Conservation (phyloP, 2,113 vertebrate species). For the Spermophilus dauricus region DNA sequence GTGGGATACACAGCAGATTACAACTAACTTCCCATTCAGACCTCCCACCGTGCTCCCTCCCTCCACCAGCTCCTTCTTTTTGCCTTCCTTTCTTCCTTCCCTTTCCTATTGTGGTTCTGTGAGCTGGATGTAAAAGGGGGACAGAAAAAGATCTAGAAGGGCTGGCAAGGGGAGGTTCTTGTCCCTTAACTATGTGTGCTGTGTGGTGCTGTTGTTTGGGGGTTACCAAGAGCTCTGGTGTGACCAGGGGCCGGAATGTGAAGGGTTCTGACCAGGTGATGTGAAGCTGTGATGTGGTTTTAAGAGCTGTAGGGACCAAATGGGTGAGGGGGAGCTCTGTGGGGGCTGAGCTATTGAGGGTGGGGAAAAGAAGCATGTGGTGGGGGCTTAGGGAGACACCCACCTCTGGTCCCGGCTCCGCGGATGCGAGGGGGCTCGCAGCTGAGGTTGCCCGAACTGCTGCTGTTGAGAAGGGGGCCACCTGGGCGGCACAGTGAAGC, state of each 20-base stretch:
- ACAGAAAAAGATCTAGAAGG: background rate
- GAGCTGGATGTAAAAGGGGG: background rate
- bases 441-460: conserved; percentile 70
- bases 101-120: background rate
- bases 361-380: background rate
- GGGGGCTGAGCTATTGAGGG: no score
- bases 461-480: conserved; percentile 56
- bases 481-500: conserved; percentile 60
- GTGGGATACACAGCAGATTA: background rate
- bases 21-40: background rate
- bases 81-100: background rate
- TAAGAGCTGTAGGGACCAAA: background rate
- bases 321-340: background rate
- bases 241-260: background rate
- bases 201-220: background rate
- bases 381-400: conserved; percentile 49
- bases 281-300: conserved; percentile 9
- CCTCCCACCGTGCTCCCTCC: background rate
- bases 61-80: background rate
- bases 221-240: background rate
- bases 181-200: background rate
- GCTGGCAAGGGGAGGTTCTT: background rate
- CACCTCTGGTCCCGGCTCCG: conserved; percentile 78
- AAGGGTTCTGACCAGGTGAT: background rate
- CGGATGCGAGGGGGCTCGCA: conserved; percentile 79